Conservation (phyloP, 2,113 vertebrate genomes). For the Tiliqua scincoides region DNA sequence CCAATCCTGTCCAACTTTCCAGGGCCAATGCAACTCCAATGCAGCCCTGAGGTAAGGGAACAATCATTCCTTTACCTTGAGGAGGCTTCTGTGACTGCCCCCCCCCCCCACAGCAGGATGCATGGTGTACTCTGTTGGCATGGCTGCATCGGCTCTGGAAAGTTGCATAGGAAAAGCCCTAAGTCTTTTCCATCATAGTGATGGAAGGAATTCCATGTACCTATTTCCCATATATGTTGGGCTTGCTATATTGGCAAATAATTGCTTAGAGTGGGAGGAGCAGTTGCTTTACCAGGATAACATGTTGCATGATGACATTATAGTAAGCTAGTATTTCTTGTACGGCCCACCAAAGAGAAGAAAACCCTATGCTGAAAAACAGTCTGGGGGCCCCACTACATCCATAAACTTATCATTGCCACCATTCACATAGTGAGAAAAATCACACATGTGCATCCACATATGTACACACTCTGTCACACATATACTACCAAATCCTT, state of each 20-base stretch:
- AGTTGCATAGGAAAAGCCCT: too few relatives aligned
- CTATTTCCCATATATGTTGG: neutral
- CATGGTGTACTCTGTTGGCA: too few relatives aligned
- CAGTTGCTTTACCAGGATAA: neutral
- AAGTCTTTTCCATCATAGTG: constrained; percentile 19
- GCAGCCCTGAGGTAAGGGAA: too few relatives aligned
- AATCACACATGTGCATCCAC: neutral
- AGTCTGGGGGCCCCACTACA: neutral
- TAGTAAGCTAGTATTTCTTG: neutral
- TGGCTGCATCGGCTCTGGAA: too few relatives aligned
- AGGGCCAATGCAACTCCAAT: too few relatives aligned
- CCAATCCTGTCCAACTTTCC: too few relatives aligned
- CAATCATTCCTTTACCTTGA: too few relatives aligned
- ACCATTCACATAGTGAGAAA: neutral
- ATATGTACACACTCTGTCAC: neutral
- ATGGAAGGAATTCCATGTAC: constrained; percentile 18
- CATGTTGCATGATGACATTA: neutral
- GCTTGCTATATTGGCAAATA: neutral
- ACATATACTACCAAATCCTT: neutral
- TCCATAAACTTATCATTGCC: neutral
- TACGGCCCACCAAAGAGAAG: neutral
- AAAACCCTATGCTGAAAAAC: neutral
- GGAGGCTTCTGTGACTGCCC: too few relatives aligned
- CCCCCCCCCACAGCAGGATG: too few relatives aligned
- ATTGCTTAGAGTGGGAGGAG: neutral